Evolutionary conservation across 2,888 invertebrate genomes (phyloP).

Genomic region (Eutolmus rufibarbis): DNA sequence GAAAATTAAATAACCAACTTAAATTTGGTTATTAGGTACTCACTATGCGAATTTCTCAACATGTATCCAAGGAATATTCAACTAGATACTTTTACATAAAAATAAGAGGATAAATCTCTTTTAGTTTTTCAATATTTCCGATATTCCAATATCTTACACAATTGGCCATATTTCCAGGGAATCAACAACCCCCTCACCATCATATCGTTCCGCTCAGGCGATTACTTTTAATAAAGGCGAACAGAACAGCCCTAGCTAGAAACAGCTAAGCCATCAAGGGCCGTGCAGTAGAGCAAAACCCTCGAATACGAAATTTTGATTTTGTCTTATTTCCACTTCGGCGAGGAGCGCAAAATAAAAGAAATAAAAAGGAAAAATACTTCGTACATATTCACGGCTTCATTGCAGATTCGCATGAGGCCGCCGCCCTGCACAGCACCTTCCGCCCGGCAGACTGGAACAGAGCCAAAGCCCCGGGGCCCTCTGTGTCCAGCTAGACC

Average conservation of each 20-base stretch:
- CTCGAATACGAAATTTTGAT: background rate
- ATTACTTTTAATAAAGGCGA: background rate
- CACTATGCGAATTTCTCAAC: no score
- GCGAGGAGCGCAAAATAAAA: background rate
- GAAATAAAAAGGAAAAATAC: background rate
- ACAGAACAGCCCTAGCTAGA: background rate
- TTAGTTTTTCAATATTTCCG: background rate
- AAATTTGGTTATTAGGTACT: no score
- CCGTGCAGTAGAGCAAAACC: background rate
- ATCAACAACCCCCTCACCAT: background rate
- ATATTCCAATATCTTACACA: background rate
- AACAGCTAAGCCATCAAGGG: background rate
- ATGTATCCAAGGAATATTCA: background rate
- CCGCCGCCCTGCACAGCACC: background rate
- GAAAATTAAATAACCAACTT: no score
- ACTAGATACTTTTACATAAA: background rate
- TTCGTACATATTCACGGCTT: background rate
- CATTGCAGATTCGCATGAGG: constrained; percentile 4
- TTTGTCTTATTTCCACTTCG: background rate
- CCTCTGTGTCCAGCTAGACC: background rate
- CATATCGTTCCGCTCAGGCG: background rate
- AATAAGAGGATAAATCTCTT: background rate
- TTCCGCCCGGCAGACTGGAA: background rate
- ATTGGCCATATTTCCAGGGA: background rate
- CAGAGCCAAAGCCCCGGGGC: background rate